Conservation (phyloP, 2,797 vertebrate genomes). For the Notolepis coatsorum region DNA sequence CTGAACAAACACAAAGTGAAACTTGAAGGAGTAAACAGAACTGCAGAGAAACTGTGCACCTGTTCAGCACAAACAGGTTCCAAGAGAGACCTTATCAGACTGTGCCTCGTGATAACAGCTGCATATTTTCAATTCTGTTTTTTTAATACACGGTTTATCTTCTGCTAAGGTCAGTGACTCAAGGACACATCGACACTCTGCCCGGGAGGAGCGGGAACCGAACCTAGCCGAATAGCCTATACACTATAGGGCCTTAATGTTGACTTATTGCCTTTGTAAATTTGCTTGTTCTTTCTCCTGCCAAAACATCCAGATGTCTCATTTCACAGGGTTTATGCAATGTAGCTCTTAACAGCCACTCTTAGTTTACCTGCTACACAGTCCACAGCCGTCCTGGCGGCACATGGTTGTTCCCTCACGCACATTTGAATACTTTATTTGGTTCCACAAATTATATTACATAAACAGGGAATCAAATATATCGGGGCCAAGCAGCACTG, state of each 20-base stretch:
- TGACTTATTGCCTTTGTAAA: background rate
- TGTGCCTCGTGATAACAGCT: background rate
- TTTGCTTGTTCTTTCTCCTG: constrained; percentile 1
- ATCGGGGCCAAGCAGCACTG: too few species aligned
- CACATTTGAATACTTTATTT: too few species aligned
- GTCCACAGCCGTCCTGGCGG: constrained; percentile 4
- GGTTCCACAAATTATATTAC: too few species aligned
- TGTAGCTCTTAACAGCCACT: constrained; percentile 12
- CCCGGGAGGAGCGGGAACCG: too few species aligned
- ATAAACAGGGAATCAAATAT: too few species aligned
- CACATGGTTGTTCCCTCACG: constrained; percentile 11
- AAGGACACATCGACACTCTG: too few species aligned
- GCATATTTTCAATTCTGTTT: background rate
- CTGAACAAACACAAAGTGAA: background rate
- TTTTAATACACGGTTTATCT: too few species aligned
- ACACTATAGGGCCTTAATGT: too few species aligned
- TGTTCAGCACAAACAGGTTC: constrained; percentile 16
- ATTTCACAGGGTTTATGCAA: constrained; percentile 57
- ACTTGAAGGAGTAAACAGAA: background rate
- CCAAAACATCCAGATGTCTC: constrained; percentile 51
- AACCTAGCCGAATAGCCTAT: too few species aligned
- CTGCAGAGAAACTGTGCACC: constrained; percentile 46
- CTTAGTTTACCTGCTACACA: constrained; percentile 25
- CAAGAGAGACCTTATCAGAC: constrained; percentile 20
- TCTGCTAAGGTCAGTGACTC: too few species aligned